Conservation (phyloP, 2,797 vertebrate genomes). For the Peromyscus nudipes region DNA sequence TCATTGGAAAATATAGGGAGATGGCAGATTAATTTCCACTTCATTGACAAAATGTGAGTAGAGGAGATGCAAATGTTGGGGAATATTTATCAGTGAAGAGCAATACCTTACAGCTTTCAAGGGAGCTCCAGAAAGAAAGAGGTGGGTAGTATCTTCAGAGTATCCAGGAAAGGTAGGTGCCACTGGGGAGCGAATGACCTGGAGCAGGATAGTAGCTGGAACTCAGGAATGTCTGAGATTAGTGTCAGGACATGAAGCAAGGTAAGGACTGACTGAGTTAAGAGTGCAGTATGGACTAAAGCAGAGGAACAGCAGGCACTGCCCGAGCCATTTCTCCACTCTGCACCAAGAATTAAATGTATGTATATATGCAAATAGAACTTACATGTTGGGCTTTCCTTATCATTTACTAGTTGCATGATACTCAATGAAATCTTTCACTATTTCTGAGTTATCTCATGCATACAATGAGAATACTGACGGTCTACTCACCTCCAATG, state of each 20-base stretch:
- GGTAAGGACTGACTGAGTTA: too few relatives aligned
- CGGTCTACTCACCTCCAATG: background rate
- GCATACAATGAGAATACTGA: background rate
- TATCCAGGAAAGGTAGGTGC: background rate
- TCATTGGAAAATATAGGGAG: background rate
- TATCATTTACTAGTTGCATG: background rate
- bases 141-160: background rate
- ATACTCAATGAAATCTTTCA: background rate
- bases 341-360: background rate
- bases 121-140: background rate
- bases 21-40: background rate
- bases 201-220: background rate
- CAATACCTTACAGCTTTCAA: background rate
- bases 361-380: background rate
- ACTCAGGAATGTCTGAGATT: background rate
- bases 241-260: background rate
- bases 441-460: background rate
- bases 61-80: background rate
- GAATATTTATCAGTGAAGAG: background rate
- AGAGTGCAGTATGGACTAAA: background rate
- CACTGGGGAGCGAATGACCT: background rate
- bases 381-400: background rate
- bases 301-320: fast-evolving
- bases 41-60: background rate
- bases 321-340: background rate